These are phyloP conservation scores for Maniola jurtina DNA, from an alignment of 1,140 invertebrate species.

Conservation along the genomic window DNA sequence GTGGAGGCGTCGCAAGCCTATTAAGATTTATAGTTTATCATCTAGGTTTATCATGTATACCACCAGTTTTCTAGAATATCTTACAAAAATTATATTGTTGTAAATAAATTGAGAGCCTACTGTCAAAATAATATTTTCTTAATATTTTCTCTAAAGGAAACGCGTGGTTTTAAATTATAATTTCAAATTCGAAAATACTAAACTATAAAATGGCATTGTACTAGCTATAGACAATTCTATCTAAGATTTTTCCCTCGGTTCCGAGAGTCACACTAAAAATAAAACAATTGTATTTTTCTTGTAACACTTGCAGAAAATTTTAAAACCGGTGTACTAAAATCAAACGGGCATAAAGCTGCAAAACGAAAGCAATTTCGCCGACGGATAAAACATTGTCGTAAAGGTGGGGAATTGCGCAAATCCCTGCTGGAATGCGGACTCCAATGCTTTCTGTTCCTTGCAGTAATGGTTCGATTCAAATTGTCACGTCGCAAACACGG, in stretches of 20 bases:
- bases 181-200: too few species aligned
- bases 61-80: too few species aligned
- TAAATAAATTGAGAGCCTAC: too few species aligned
- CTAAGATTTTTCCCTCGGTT: not conserved
- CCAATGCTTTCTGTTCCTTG: conserved; percentile 19
- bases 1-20: too few species aligned
- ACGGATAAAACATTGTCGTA: conserved; percentile 20
- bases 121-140: too few species aligned
- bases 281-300: not conserved
- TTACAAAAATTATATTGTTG: too few species aligned
- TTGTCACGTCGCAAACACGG: conserved; percentile 31
- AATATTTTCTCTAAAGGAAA: too few species aligned
- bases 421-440: conserved; percentile 21
- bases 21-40: too few species aligned
- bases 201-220: not conserved
- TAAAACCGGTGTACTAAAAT: conserved; percentile 4
- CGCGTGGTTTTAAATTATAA: too few species aligned
- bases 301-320: conserved; percentile 8
- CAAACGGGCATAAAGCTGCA: conserved; percentile 9
- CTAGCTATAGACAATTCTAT: not conserved
- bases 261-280: not conserved
- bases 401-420: conserved; percentile 21
- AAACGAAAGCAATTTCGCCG: conserved; percentile 13
- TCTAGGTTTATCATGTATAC: too few species aligned
- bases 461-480: conserved; percentile 33